Conservation (phyloP, 2,888 invertebrate species). For the Drosophila atripex region DNA sequence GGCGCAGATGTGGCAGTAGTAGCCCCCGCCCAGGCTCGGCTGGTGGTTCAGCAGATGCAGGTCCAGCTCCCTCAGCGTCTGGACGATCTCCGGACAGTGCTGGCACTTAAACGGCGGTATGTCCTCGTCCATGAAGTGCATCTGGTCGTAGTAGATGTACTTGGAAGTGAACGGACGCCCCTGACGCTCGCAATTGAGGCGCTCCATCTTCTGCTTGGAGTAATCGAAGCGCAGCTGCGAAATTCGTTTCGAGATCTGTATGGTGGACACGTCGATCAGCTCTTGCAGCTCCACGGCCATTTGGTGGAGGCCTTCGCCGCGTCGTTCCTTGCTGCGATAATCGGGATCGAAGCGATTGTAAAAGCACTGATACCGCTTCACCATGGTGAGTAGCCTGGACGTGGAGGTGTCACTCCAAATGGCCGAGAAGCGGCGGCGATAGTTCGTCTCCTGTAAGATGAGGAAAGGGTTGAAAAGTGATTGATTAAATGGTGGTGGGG, state of each 20-base stretch:
- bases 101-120: conserved; percentile 81
- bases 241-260: conserved; percentile 81
- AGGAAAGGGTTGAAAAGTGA: background rate
- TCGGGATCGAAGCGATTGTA: conserved; percentile 80
- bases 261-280: conserved; percentile 78
- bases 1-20: conserved; percentile 73
- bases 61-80: conserved; percentile 77
- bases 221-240: conserved; percentile 81
- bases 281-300: conserved; percentile 78
- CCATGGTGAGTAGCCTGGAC: conserved; percentile 71
- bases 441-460: conserved; percentile 70
- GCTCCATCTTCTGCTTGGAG: conserved; percentile 80
- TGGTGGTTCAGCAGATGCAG: conserved; percentile 76
- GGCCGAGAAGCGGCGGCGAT: conserved; percentile 80
- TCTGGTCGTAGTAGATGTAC: conserved; percentile 79
- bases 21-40: conserved; percentile 62
- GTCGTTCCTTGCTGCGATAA: conserved; percentile 80
- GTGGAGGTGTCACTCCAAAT: conserved; percentile 81
- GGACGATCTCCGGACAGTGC: conserved; percentile 74
- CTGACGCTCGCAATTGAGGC: conserved; percentile 73
- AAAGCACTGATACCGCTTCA: conserved; percentile 78
- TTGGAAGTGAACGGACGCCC: conserved; percentile 73
- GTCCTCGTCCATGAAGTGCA: conserved; percentile 80
- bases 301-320: conserved; percentile 79
- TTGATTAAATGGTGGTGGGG: background rate